Conservation (phyloP, 2,797 vertebrate genomes). For the Anguilla megastoma region DNA sequence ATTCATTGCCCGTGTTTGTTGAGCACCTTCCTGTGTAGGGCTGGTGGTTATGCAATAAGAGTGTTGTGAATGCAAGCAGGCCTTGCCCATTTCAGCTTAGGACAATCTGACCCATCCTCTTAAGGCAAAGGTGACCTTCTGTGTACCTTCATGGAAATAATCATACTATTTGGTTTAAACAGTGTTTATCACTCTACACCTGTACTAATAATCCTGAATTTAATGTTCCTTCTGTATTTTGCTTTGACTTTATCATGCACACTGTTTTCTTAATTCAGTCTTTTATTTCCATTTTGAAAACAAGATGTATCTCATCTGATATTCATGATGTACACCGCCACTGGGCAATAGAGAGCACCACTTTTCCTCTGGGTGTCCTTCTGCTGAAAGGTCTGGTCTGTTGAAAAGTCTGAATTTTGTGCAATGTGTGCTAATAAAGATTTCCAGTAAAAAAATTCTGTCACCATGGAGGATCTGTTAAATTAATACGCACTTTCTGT, state of each 20-base stretch:
- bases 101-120: background rate
- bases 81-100: background rate
- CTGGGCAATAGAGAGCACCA: background rate
- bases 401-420: background rate
- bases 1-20: conserved; percentile 71
- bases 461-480: background rate
- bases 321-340: background rate
- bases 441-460: background rate
- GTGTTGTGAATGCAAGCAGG: background rate
- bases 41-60: background rate
- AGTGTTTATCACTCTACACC: background rate
- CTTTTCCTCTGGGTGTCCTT: background rate
- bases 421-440: background rate
- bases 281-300: background rate
- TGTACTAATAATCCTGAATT: background rate
- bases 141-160: background rate
- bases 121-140: background rate
- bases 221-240: background rate
- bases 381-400: background rate
- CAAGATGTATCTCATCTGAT: background rate
- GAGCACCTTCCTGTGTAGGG: conserved; percentile 1
- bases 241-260: background rate
- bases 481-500: background rate
- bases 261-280: background rate
- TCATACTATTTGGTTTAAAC: background rate